Evolutionary conservation across 2,113 vertebrate genomes (phyloP), one percentile per base, ranked within the genome.

Genomic region (Crotalus viridis): DNA sequence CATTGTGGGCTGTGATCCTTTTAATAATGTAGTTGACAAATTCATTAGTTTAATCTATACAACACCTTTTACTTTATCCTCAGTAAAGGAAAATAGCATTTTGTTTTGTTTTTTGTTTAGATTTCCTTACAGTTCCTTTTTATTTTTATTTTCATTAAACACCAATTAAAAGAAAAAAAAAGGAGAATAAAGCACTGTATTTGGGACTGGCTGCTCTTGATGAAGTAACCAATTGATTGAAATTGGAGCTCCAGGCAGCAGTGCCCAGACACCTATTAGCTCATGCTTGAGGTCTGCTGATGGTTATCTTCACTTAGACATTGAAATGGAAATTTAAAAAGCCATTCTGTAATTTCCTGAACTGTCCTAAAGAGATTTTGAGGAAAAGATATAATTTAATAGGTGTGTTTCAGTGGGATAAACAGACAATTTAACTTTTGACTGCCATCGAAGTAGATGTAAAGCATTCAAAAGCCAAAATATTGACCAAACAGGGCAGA

Each of bases 331-430:
- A 92, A 92, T 94, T 93, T 94, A 86, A 39, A 93, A 87, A 74
- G 43, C 5, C 12, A 3, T 22, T 26, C 87, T 91, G 21, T 87
- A 93, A 87, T 94, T 96, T 95, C 88, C 92, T 93, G 94, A 89
- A 95, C 93, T 52, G 69, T 91, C 91, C 88, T 85, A 74, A 91
- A 91, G 93, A 0, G 51, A 92, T 94, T 94, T 90, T 89, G 17
- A 74, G 93, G 92, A 64, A 92, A 0, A 85, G 69, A 28, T 93
- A 85, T 95, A 90, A 87, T 93, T 89, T 91, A 93, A 90, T 61
- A 74, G 51, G 28, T 92, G 39, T 39, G 0, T 85, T n/a, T 59
- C 10, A 96, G 39, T 85, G 90, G 28, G 15, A 24, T 87, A 81
- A 91, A 93, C 7, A 93, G 24, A 22, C 81, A 92, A 87, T 57